Evolutionary conservation across 2,797 vertebrate genomes (phyloP), one percentile per base, ranked within the genome.

Genomic region (Tokudaia muenninki): DNA sequence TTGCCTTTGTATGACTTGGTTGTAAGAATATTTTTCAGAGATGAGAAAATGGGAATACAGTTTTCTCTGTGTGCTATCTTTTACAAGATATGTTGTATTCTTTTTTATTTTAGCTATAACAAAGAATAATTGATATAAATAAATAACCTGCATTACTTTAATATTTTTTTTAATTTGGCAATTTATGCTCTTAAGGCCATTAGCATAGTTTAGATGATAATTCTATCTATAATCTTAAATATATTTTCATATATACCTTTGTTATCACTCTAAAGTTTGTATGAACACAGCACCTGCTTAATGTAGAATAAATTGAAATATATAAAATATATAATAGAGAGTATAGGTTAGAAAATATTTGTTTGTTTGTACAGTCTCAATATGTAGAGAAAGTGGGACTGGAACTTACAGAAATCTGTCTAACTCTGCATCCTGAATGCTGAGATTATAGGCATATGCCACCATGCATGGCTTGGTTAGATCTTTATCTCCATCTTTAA

Each of bases 201-300:
- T 77, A 89, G 80, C 44, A 93, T 21, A 67, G 21, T 87, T 57
- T 61, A 90, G 59, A 83, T 78, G 57, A 95, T 87, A 52, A 63
- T 63, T 59, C 86, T 67, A 63, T 87, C 50, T 47, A 72, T 21
- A n/a, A 95, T 1, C 26, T 70, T 55, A 91, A 84, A 95, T 80
- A 61, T 77, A 11, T 88, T 80, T 88, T 61, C 44, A 72, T 37
- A 59, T 6, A 8, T 37, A 7, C 63, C 11, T 83, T 94, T 93
- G 22, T 63, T 84, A 87, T 24, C 31, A 59, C 83, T 80, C n/a
- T 61, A 82, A 92, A 94, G 79, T 22, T 61, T 63, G 6, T 79
- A 29, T 37, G 19, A 78, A 61, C 21, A 75, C 17, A 80, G 14
- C 4, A 91, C 59, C 3, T n/a, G 80, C 50, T 74, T 57, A 91